Base-by-base conservation (phyloP, 2,888 invertebrate genomes). In the Macaria notata region DNA sequence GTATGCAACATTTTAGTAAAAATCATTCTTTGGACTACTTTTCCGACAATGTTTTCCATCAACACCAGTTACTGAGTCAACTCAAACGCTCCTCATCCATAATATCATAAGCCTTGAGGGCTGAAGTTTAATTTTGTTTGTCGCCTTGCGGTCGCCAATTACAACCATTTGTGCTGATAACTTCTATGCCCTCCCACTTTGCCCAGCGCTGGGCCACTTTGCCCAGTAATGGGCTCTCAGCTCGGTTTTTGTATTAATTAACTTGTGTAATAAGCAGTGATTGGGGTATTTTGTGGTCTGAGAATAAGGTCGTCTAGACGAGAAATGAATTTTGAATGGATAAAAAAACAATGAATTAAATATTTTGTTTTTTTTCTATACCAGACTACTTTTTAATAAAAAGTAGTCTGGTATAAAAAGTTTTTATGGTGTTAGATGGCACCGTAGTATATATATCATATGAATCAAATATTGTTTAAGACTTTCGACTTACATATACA, bases 101-200 rank as follows among this genome's bases (percentile, higher is more conserved):
- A 64, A 59, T 61, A 49, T 56, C 61, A 62, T 56, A 61, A 60
- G 56, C 60, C 52, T 29, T 44, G 52, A 47, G 49, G 54, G 53
- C 50, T 53, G 54, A 57, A 62, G 61, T 62, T 59, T 62, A 55
- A 64, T 63, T 67, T 61, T 57, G 61, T 62, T 59, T 63, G 56
- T 50, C 61, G 53, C 61, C 56, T 50, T 61, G 56, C 56, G 60
- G 61, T 54, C 43, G 33, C 46, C 59, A 56, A 60, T 64, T 63
- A 61, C 47, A 50, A 46, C 46, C 39, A 31, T 50, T 55, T 54
- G 50, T 31, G 46, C 46, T 55, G 52, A 46, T 59, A 55, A 51
- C 56, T 46, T 56, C 46, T 42, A 47, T 51, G 47, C 53, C 43
- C 19, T 19, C 19, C 19, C 19, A 19, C 19, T 19, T 49, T 41